These are phyloP conservation scores for Ophthalmolycus amberensis DNA, from an alignment of 2,113 vertebrate genomes.

Conservation along the genomic window DNA sequence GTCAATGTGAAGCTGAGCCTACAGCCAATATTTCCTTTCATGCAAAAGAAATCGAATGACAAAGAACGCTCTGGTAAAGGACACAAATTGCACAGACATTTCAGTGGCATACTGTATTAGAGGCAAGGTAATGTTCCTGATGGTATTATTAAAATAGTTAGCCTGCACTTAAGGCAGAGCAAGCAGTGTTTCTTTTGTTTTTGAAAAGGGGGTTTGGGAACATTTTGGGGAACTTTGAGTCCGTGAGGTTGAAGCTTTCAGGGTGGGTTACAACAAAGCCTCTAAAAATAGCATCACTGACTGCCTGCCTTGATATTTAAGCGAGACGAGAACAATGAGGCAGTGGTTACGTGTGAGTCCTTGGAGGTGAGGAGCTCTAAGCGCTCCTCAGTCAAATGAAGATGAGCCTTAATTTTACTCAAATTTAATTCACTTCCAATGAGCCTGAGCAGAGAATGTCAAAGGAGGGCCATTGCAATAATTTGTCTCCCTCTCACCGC, in stretches of 20 bases:
- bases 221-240: background rate
- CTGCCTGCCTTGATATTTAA: constrained; percentile 35
- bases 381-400: constrained; percentile 42
- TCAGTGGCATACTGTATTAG: background rate
- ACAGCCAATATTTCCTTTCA: background rate
- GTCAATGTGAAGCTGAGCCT: background rate
- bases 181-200: background rate
- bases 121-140: background rate
- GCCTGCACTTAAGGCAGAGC: background rate
- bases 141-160: background rate
- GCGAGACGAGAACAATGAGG: background rate
- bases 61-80: background rate
- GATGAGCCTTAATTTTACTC: constrained; percentile 56
- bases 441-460: constrained; percentile 41
- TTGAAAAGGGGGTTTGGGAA: background rate
- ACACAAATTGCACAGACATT: background rate
- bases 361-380: constrained; percentile 38
- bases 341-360: constrained; percentile 24
- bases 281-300: constrained; percentile 49
- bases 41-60: background rate
- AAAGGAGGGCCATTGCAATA: constrained; percentile 49
- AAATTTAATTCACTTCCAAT: constrained; percentile 61
- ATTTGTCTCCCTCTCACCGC: constrained; percentile 40
- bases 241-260: constrained; percentile 7
- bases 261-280: constrained; percentile 33